These are phyloP conservation scores for Neosilurus hyrtlii DNA, from an alignment of 2,797 vertebrate species.

Conservation along the genomic window DNA sequence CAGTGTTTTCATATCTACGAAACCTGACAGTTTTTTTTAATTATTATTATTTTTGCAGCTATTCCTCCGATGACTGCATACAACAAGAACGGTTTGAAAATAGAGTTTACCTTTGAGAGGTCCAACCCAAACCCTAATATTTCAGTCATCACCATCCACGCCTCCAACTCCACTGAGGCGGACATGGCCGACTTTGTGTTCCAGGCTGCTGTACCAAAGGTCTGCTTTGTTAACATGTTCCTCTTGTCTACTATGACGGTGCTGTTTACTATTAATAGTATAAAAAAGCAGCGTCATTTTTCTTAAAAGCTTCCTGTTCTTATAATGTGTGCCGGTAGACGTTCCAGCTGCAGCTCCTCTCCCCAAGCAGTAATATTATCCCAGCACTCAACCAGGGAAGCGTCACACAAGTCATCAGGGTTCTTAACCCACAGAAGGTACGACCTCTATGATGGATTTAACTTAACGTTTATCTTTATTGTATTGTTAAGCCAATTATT, in stretches of 20 bases:
- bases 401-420: slow-evolving; percentile 98
- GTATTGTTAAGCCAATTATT: not conserved
- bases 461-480: not conserved
- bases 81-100: slow-evolving; percentile 98
- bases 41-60: slow-evolving; percentile 64
- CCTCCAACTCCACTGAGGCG: slow-evolving; percentile 91
- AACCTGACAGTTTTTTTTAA: not conserved
- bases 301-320: not conserved
- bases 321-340: slow-evolving; percentile 72
- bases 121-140: slow-evolving; percentile 95
- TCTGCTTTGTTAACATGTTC: slow-evolving; percentile 52
- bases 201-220: slow-evolving; percentile 99
- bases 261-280: not conserved
- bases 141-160: slow-evolving; percentile 96
- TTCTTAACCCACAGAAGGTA: slow-evolving; percentile 98
- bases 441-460: slow-evolving; percentile 48
- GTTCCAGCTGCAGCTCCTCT: slow-evolving; percentile 99
- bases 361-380: slow-evolving; percentile 96
- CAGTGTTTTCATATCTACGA: not conserved
- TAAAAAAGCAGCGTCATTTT: not conserved
- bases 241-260: not conserved
- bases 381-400: slow-evolving; percentile 95
- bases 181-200: slow-evolving; percentile 99
- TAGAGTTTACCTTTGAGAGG: slow-evolving; percentile 97
- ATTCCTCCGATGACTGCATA: slow-evolving; percentile 97